Evolutionary conservation across 2,797 vertebrate species (phyloP).

Genomic region (Crenichthys baileyi): DNA sequence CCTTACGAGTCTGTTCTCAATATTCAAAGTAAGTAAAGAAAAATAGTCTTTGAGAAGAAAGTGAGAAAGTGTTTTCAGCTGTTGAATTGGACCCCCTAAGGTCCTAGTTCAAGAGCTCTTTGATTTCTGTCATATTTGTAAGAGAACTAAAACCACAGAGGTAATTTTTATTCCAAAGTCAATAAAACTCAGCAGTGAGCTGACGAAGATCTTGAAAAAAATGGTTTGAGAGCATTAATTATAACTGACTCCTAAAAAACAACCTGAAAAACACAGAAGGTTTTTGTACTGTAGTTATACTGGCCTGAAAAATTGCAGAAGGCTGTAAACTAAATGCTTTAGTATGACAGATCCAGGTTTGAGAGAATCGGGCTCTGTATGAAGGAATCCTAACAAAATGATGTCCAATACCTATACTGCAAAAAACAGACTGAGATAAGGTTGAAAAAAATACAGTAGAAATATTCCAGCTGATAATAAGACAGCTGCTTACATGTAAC

Average conservation of each 20-base stretch:
- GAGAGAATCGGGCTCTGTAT: neutral
- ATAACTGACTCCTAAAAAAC: neutral
- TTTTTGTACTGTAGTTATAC: neutral
- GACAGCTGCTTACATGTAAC: neutral
- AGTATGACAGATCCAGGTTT: neutral
- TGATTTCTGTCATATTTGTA: neutral
- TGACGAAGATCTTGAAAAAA: neutral
- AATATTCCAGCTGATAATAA: neutral
- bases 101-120: neutral
- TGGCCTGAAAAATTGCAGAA: neutral
- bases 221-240: neutral
- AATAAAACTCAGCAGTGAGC: neutral
- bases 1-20: neutral
- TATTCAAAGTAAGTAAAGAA: neutral
- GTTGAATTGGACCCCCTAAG: neutral
- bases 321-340: neutral
- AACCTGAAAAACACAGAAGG: neutral
- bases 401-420: no score
- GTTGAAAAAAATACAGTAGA: neutral
- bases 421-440: neutral
- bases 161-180: neutral
- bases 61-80: neutral
- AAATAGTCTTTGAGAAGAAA: neutral
- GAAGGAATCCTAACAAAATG: neutral
- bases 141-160: neutral